Percentiles rank a stretch among this genome's conserved stretches.
These are phyloP conservation scores for Steinernema khuongi DNA, from an alignment of 1,140 invertebrate species.

Conservation along the genomic window DNA sequence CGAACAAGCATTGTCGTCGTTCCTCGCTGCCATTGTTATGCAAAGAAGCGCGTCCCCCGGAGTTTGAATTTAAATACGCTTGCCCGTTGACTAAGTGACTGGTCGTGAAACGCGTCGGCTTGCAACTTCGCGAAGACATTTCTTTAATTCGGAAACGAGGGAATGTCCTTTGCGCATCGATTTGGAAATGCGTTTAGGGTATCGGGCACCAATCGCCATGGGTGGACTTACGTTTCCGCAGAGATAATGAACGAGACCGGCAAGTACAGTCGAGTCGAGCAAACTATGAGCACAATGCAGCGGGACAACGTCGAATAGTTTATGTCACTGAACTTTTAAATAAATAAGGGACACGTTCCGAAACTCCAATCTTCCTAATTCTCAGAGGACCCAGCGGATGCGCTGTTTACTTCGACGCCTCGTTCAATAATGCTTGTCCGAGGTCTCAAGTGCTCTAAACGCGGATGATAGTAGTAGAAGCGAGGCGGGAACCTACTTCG, in stretches of 20 bases:
- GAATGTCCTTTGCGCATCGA: background rate
- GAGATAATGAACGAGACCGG: too few relatives aligned
- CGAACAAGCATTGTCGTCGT: background rate
- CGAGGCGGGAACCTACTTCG: background rate
- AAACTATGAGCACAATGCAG: too few relatives aligned
- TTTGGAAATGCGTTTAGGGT: background rate
- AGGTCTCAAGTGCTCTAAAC: background rate
- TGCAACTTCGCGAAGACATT: background rate
- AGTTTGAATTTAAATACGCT: constrained; percentile 12
- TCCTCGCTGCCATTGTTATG: constrained; percentile 3
- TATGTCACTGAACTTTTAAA: too few relatives aligned
- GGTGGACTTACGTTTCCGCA: too few relatives aligned
- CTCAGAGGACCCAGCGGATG: background rate
- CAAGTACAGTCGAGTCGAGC: too few relatives aligned
- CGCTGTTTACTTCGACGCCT: background rate
- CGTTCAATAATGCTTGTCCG: background rate
- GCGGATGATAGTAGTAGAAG: background rate
- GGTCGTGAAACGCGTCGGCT: background rate
- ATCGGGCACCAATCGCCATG: too few relatives aligned
- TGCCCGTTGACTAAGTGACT: background rate
- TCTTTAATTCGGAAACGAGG: background rate
- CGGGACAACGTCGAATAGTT: too few relatives aligned
- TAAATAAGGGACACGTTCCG: constrained; percentile 4
- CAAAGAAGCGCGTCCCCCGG: background rate
- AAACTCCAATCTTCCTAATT: background rate